Evolutionary conservation across 2,888 invertebrate species (phyloP).

Genomic region (Diarsia rubi): DNA sequence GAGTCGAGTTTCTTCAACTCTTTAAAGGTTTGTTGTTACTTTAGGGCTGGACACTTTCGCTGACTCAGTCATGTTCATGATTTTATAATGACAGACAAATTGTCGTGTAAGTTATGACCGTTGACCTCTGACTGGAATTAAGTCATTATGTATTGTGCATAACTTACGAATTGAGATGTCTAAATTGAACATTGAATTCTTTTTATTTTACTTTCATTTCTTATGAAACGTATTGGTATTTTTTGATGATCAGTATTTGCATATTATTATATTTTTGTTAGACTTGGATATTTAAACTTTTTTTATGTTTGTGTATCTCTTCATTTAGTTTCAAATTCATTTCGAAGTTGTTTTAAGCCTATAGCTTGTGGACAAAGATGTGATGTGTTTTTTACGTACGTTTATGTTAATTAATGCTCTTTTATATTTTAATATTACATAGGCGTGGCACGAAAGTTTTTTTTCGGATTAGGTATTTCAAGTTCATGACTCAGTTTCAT

Average conservation of each 20-base stretch:
- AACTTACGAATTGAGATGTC: conserved; percentile 39
- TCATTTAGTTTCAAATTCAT: neutral
- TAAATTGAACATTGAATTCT: conserved; percentile 51
- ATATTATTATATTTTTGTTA: conserved; percentile 14
- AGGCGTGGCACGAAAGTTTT: conserved; percentile 1
- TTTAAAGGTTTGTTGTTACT: conserved; percentile 35
- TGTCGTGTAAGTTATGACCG: conserved; percentile 76
- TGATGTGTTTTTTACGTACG: neutral
- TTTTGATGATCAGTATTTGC: conserved; percentile 25
- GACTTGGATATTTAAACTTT: neutral
- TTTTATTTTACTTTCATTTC: conserved; percentile 59
- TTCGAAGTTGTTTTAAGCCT: conserved; percentile 15
- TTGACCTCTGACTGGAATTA: conserved; percentile 73
- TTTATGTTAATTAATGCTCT: conserved; percentile 31
- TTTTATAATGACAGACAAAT: conserved; percentile 78
- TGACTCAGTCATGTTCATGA: conserved; percentile 63
- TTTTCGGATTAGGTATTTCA: neutral
- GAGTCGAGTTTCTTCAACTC: conserved; percentile 47
- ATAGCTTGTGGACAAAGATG: neutral
- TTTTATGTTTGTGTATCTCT: neutral
- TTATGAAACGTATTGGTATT: conserved; percentile 21
- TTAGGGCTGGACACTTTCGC: conserved; percentile 67
- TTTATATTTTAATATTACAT: conserved; percentile 31
- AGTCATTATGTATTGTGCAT: conserved; percentile 61
- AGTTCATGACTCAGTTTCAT: neutral